Evolutionary conservation across 2,113 vertebrate genomes (phyloP), one percentile per base, ranked within the genome.

Genomic region (Sander vitreus): DNA sequence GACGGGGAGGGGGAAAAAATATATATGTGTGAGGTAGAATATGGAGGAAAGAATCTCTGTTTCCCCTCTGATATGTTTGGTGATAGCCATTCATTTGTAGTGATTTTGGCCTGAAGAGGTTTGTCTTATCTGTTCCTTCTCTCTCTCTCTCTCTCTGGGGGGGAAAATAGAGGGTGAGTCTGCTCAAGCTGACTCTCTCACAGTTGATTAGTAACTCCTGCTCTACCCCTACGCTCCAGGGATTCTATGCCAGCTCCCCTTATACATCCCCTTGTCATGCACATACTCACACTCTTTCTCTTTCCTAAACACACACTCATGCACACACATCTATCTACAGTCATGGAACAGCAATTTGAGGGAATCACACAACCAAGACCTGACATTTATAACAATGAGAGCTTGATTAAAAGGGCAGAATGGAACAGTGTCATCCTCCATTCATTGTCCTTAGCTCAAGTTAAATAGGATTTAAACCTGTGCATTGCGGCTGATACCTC

Each of bases 181-280:
- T 88, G 87, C 75, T 83, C 77, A 7, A 76, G 83, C 81, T 68
- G 39, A 60, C 90, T 92, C 87, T 73, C 92, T 91, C 92, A 90
- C 92, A 91, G 91, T 93, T 93, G 92, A 93, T 94, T 92, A 93
- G 90, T 89, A 92, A 90, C 89, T 93, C 91, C 88, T 87, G 89
- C 87, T 91, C 85, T 87, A 85, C 80, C 90, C 84, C 88, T 81
- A 83, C 64, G 86, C 93, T 93, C 90, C 87, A 77, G 92, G 91
- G 93, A 90, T 78, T 89, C 88, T 64, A 82, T 63, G 92, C 93
- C 92, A 92, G 85, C 84, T 93, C 83, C 79, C 88, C 87, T 92
- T 93, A 93, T 85, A 70, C 88, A 88, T 88, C 70, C 78, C 88
- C 84, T 84, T 90, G 85, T 92, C 90, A 92, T 84, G 87, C 90